Conservation (phyloP, 1,140 invertebrate species). For the Teleopsis dalmanni region DNA sequence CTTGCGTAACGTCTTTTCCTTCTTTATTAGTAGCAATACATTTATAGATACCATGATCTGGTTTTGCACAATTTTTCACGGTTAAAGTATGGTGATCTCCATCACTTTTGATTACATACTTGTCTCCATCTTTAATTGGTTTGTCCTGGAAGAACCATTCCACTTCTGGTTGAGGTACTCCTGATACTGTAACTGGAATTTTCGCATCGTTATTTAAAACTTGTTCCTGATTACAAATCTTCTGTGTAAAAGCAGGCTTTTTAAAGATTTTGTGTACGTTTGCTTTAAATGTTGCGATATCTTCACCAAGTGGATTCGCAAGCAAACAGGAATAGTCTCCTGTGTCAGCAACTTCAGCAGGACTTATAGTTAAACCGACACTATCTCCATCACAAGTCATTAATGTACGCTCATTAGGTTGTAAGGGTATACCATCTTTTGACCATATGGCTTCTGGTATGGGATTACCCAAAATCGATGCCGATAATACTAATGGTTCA, state of each 20-base stretch:
- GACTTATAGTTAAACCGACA: conserved; percentile 69
- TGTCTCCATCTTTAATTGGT: conserved; percentile 58
- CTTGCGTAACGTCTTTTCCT: conserved; percentile 69
- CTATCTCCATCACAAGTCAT: conserved; percentile 73
- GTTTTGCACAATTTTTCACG: conserved; percentile 57
- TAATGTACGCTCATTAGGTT: conserved; percentile 56
- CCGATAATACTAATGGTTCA: conserved; percentile 55
- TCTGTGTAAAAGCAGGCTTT: conserved; percentile 72
- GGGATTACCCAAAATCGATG: conserved; percentile 75
- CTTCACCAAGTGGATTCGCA: conserved; percentile 67
- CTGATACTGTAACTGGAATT: conserved; percentile 71
- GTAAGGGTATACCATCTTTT: conserved; percentile 64
- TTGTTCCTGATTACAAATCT: conserved; percentile 78
- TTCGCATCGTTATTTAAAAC: conserved; percentile 69
- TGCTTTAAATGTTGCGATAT: conserved; percentile 58
- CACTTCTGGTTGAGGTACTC: conserved; percentile 79
- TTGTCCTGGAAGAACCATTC: conserved; percentile 75
- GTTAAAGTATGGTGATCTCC: conserved; percentile 71
- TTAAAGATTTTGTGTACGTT: conserved; percentile 73
- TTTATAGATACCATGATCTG: conserved; percentile 67
- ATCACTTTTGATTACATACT: conserved; percentile 59
- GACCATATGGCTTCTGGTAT: conserved; percentile 77
- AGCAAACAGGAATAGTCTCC: conserved; percentile 69
- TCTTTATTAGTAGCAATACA: conserved; percentile 73
- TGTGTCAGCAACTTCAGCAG: conserved; percentile 61